Evolutionary conservation across 2,797 vertebrate genomes (phyloP), one percentile per base, ranked within the genome.

Genomic region (Gadopsis marmoratus): DNA sequence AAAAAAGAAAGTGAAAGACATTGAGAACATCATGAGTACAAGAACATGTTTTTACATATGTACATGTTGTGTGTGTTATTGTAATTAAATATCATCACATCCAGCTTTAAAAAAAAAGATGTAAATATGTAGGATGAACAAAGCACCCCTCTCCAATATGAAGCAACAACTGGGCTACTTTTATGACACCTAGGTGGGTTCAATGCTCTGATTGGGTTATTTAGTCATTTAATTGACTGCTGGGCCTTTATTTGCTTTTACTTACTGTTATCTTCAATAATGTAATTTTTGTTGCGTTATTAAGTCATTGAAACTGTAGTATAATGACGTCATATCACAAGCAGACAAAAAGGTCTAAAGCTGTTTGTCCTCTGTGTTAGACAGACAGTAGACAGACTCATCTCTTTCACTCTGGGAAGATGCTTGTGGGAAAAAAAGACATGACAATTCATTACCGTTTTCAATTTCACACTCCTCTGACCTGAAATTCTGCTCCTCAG

Each of bases 381-480:
- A n/a, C 13, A 4, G 19, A n/a, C 13, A 4, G 23, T 16, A 17
- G 16, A 53, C 16, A 55, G 23, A 61, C 16, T 41, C 9, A 45
- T 33, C 26, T 8, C n/a, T 61, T 61, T 62, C 17, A n/a, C 21
- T 54, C 12, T 60, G 33, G 16, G 7, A 54, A 41, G 5, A 33
- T 31, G 13, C n/a, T n/a, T 62, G 67, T n/a, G n/a, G 48, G 31
- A 5, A 47, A 47, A 21, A 4, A 45, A 48, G 7, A 19, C 51
- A 45, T 37, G 3, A 45, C 17, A 26, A 47, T 65, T 48, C 2
- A 1, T 33, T 53, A 51, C 65, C 7, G 14, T 50, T 70, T 78
- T 64, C 51, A 71, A 71, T 71, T 64, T 71, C 60, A 64, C 58
- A 47, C 43, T 31, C 31, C 11, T 45, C 16, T 62, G 54, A 51